phyloP scores from a whole-genome alignment of 2,113 vertebrate genomes.

The Origma solitaria region DNA sequence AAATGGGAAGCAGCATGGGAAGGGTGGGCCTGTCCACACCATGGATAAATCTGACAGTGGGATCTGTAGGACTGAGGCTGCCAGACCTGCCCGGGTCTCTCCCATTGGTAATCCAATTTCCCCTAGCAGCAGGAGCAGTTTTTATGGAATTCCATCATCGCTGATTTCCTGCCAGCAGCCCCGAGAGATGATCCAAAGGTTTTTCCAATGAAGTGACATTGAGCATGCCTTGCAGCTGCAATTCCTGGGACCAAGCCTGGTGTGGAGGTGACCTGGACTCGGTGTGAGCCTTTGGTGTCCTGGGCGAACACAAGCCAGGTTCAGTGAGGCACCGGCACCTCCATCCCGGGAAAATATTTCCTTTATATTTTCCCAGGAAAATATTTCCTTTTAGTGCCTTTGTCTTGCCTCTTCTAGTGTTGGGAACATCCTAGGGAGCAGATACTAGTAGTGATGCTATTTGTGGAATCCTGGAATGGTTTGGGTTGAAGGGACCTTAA shows the following conservation, averaged over 20 bases:
- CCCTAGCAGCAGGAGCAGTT: background rate
- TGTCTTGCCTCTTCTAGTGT: background rate
- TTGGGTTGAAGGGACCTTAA: background rate
- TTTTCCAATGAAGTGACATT: background rate
- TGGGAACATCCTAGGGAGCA: background rate
- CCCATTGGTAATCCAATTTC: background rate
- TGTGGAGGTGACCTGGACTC: background rate
- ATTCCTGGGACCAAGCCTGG: background rate
- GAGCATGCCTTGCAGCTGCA: accelerated
- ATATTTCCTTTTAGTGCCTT: background rate
- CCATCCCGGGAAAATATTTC: background rate
- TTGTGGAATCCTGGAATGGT: background rate
- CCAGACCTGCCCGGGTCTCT: background rate
- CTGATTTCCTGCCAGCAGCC: background rate
- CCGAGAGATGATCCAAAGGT: background rate
- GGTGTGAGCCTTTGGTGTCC: background rate
- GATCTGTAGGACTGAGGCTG: background rate
- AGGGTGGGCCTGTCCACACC: background rate
- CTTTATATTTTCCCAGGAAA: background rate
- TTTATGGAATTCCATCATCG: accelerated
- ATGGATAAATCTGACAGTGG: background rate
- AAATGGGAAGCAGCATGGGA: background rate
- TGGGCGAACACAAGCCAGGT: too few species aligned
- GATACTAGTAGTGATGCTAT: background rate
- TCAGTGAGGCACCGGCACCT: accelerated